phyloP scores from a whole-genome alignment of 2,888 invertebrate genomes.

The Orthonevra nobilis region DNA sequence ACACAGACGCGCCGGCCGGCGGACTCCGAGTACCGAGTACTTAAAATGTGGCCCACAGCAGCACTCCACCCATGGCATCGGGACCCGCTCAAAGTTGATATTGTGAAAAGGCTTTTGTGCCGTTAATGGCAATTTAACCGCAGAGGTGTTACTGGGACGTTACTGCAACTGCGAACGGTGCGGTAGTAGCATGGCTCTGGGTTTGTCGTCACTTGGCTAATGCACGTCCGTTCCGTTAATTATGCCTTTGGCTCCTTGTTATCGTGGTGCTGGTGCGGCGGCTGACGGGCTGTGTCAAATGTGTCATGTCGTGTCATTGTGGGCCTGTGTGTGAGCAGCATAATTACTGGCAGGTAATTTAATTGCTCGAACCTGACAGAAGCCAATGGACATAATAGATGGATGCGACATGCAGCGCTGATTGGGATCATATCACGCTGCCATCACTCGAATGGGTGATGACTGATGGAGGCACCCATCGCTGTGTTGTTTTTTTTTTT shows the following conservation, averaged over 20 bases:
- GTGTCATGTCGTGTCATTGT: constrained; percentile 65
- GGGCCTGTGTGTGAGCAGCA: constrained; percentile 44
- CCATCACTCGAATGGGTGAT: constrained; percentile 43
- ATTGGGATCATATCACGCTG: constrained; percentile 39
- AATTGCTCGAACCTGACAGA: constrained; percentile 59
- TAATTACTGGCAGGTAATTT: constrained; percentile 66
- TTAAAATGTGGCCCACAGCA: background rate
- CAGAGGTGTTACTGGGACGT: constrained; percentile 60
- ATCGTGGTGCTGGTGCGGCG: constrained; percentile 22
- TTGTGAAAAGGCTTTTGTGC: constrained; percentile 58
- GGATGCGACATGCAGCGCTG: constrained; percentile 41
- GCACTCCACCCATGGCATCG: background rate
- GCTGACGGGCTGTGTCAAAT: constrained; percentile 27
- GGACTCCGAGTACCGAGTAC: too few species aligned
- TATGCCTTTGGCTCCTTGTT: constrained; percentile 55
- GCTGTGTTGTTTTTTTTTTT: background rate
- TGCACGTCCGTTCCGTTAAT: constrained; percentile 52
- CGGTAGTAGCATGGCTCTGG: too few species aligned
- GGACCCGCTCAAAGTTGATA: too few species aligned
- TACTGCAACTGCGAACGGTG: constrained; percentile 20
- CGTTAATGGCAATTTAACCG: constrained; percentile 66
- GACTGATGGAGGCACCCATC: background rate
- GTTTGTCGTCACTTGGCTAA: constrained; percentile 57
- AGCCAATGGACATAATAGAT: constrained; percentile 20
- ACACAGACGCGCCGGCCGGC: background rate